Base-by-base conservation (phyloP, 2,888 invertebrate species). In the Tiphia femorata region DNA sequence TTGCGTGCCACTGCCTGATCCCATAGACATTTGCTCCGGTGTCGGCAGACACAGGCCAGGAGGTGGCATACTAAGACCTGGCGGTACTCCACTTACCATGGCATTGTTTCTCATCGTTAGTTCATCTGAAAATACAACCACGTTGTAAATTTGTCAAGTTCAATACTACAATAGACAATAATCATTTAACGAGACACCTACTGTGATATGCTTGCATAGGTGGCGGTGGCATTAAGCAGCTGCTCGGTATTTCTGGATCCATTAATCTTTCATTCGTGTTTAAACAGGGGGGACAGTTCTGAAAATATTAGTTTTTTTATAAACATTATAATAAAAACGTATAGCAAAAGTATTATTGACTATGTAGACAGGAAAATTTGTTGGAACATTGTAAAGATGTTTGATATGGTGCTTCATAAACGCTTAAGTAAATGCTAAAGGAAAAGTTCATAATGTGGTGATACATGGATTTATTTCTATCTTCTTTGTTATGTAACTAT, bases 171-270 rank as follows among this genome's bases (percentile, higher is more conserved):
- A n/a, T 37, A 16, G 29, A 30, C 10, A 14, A 35, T 14, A 23
- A 37, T 2, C 20, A 20, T 25, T 14, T 17, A 35, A 2, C 12
- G 19, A 7, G 35, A 10, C 30, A 30, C 5, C 50, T 77, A 82
- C 82, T 81, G 62, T 80, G 81, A 64, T 80, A 82, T 58, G 75
- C 56, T 66, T 78, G 82, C 59, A 82, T 78, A 19, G 78, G 76
- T 30, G 80, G 80, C 29, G 81, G 79, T 33, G 77, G 76, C 67
- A 81, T 75, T 56, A 78, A 65, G 62, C 80, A 80, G 62, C 75
- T 79, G 30, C 64, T 62, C 30, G 74, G 66, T 44, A 78, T 70
- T 59, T 82, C 82, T 49, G 74, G 62, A 40, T 81, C 81, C 62
- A 70, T 64, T 54, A 76, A 68, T 64, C 78, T 74, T 41, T 82